These are phyloP conservation scores for Scaptomyza flava DNA, from an alignment of 2,888 invertebrate species.

Conservation along the genomic window DNA sequence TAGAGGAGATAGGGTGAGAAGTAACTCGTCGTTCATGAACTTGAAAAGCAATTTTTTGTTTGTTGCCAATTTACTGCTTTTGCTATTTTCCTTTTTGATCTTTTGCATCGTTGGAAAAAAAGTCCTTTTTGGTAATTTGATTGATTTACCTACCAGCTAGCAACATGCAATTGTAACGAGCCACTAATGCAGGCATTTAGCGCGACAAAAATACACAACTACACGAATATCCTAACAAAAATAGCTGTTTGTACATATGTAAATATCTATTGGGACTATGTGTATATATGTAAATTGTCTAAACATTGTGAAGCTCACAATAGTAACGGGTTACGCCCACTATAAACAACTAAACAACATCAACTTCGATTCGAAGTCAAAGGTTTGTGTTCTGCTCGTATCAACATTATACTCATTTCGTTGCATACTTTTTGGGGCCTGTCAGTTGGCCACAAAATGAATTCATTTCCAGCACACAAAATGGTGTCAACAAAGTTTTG, in stretches of 20 bases:
- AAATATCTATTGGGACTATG: not conserved
- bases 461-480: slow-evolving; percentile 31
- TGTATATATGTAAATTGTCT: slow-evolving; percentile 2
- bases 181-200: slow-evolving; percentile 75
- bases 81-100: slow-evolving; percentile 25
- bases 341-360: slow-evolving; percentile 40
- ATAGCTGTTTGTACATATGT: not conserved
- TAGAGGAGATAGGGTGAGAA: slow-evolving; percentile 9
- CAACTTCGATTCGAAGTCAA: not conserved
- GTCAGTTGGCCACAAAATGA: slow-evolving; percentile 53
- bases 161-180: slow-evolving; percentile 77
- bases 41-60: slow-evolving; percentile 55
- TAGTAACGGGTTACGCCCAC: slow-evolving; percentile 31
- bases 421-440: slow-evolving; percentile 31
- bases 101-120: slow-evolving; percentile 47
- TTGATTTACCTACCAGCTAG: slow-evolving; percentile 67
- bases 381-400: not conserved
- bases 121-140: slow-evolving; percentile 67
- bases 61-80: slow-evolving; percentile 24
- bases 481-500: slow-evolving; percentile 58
- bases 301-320: slow-evolving; percentile 13
- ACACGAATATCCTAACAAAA: slow-evolving; percentile 4
- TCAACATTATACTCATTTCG: slow-evolving; percentile 18
- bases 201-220: slow-evolving; percentile 43
- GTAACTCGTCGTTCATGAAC: slow-evolving; percentile 56